These are phyloP conservation scores for Calliphora vomitoria DNA, from an alignment of 2,888 invertebrate species.

Conservation along the genomic window DNA sequence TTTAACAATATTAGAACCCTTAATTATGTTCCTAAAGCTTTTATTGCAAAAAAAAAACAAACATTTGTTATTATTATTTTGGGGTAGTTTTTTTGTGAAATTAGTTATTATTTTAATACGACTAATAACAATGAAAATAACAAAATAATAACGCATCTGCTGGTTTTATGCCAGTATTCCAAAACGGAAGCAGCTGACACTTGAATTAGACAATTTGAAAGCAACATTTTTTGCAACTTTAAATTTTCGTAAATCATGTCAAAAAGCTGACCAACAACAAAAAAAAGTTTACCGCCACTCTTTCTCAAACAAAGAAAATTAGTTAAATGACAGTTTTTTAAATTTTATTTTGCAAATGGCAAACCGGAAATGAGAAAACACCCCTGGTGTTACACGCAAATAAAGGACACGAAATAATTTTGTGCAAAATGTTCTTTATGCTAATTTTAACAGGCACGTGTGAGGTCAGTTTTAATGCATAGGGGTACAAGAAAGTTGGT, in stretches of 20 bases:
- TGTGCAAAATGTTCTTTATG: conserved; percentile 2
- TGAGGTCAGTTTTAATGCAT: conserved; percentile 3
- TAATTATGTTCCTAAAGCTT: background rate
- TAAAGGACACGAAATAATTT: background rate
- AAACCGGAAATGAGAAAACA: conserved; percentile 55
- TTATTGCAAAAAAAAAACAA: background rate
- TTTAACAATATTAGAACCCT: background rate
- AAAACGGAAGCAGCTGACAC: conserved; percentile 57
- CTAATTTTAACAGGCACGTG: conserved; percentile 20
- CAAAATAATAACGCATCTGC: conserved; percentile 42
- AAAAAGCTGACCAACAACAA: conserved; percentile 49
- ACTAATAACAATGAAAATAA: conserved; percentile 7
- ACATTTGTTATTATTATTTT: background rate
- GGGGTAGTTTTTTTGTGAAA: conserved; percentile 28
- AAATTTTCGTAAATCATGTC: conserved; percentile 48
- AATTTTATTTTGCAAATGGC: conserved; percentile 14
- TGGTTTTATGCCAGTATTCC: background rate
- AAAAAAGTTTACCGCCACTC: background rate
- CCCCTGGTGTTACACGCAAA: background rate
- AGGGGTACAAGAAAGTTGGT: background rate
- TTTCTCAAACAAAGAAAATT: conserved; percentile 15
- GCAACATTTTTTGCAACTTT: conserved; percentile 49
- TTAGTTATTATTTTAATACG: conserved; percentile 15
- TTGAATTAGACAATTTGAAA: conserved; percentile 26
- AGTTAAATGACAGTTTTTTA: conserved; percentile 14